These are phyloP conservation scores for Calameuta filiformis DNA, from an alignment of 2,888 invertebrate genomes.

Conservation along the genomic window DNA sequence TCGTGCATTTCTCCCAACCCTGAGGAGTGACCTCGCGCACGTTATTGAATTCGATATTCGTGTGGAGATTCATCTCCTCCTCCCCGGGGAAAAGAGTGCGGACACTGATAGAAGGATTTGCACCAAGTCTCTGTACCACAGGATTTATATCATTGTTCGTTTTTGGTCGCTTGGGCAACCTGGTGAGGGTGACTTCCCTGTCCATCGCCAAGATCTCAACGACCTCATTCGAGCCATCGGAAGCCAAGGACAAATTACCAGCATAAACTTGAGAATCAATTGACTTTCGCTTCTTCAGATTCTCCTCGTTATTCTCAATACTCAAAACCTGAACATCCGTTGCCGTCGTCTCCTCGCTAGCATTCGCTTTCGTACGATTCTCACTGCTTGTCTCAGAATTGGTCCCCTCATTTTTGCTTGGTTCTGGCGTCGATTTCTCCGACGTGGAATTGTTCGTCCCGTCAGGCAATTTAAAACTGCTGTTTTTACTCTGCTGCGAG, in stretches of 20 bases:
- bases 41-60: conserved; percentile 79
- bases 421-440: conserved; percentile 53
- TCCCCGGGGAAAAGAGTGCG: conserved; percentile 85
- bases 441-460: conserved; percentile 28
- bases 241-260: conserved; percentile 5
- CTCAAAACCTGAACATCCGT: conserved; percentile 47
- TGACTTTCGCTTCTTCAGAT: conserved; percentile 60
- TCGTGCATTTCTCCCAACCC: conserved; percentile 85
- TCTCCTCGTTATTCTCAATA: conserved; percentile 59
- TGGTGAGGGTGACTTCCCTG: conserved; percentile 72
- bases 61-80: conserved; percentile 82
- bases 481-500: conserved; percentile 38
- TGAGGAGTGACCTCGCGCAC: conserved; percentile 81
- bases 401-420: conserved; percentile 44
- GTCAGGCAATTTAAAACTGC: conserved; percentile 28
- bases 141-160: conserved; percentile 70
- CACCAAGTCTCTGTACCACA: conserved; percentile 76
- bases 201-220: conserved; percentile 68
- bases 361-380: conserved; percentile 27
- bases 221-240: conserved; percentile 46
- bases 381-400: conserved; percentile 40
- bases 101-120: conserved; percentile 86
- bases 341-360: conserved; percentile 29
- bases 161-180: conserved; percentile 65
- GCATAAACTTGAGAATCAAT: conserved; percentile 49